Conservation (phyloP, 2,113 vertebrate genomes). For the Nicator chloris region DNA sequence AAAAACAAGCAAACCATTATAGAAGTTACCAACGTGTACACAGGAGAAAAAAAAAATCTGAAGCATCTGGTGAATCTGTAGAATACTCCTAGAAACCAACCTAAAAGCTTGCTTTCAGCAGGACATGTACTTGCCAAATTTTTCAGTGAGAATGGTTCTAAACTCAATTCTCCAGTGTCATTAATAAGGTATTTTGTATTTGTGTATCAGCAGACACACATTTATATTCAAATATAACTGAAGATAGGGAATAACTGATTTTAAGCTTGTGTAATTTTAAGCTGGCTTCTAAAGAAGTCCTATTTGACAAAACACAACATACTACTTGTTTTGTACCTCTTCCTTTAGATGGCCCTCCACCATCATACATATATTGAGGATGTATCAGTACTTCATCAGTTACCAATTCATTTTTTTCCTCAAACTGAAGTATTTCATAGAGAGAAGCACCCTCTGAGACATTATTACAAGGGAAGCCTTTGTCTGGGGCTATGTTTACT, state of each 20-base stretch:
- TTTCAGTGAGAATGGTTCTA: not conserved
- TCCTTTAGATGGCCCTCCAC: not conserved
- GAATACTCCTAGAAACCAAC: not conserved
- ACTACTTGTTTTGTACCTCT: not conserved
- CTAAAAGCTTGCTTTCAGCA: not conserved
- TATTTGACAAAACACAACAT: not conserved
- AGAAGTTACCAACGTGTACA: not conserved
- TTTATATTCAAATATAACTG: not conserved
- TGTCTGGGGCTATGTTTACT: not conserved
- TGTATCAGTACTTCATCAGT: not conserved
- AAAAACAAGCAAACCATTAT: not conserved
- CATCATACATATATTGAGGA: fast-evolving
- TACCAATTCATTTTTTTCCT: not conserved
- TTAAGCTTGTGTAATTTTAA: not conserved
- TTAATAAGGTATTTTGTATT: not conserved
- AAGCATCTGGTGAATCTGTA: not conserved
- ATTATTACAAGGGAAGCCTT: not conserved
- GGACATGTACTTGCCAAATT: not conserved
- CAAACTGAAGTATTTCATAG: not conserved
- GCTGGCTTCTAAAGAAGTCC: not conserved
- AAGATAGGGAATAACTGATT: not conserved
- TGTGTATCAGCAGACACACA: not conserved
- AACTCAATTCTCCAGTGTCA: fast-evolving
- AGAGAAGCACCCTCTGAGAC: not conserved
- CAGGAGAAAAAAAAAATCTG: not conserved